Evolutionary conservation across 2,888 invertebrate species (phyloP), one percentile per base, ranked within the genome.

Genomic region (Leucoptera coffeella): DNA sequence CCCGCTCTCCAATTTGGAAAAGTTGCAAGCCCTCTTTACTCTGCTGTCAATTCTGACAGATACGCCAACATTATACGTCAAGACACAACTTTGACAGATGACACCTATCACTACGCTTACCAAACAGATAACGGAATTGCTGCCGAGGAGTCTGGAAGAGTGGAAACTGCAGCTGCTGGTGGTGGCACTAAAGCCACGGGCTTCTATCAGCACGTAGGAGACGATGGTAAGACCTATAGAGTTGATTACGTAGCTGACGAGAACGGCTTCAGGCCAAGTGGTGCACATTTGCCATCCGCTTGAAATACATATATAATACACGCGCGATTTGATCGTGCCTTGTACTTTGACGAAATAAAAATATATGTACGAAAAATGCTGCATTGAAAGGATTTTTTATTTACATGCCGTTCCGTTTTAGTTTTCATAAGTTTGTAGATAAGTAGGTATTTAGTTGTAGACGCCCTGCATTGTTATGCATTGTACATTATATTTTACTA

Each of bases 141-240:
- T 17, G 80, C 75, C 6, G 78, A 77, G 39, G 80, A 81, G 42
- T 49, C 56, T 6, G 83, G 83, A 12, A 65, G 60, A 38, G 62
- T 81, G 12, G 77, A 77, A 37, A 58, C 39, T 3, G 61, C 73
- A 1, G 42, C 35, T 1, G 67, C 69, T 11, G 67, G 64, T 2
- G n/a, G n/a, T n/a, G n/a, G n/a, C n/a, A 73, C 82, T 25, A 71
- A 73, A 29, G 77, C 80, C 2, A 67, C 60, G 29, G 83, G 83
- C 3, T 81, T 77, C 43, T 82, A 74, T 43, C 75, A 80, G 38
- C 83, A 80, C 43, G 74, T 81, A 1, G 82, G 79, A 2, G 77
- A 77, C 26, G 75, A 79, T 40, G 78, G 78, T 29, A 43, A 61
- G 2, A 65, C 65, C 21, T 74, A 78, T 43, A 55, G 72, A 28